phyloP scores from a whole-genome alignment of 2,888 invertebrate species.

The Acronicta psi region DNA sequence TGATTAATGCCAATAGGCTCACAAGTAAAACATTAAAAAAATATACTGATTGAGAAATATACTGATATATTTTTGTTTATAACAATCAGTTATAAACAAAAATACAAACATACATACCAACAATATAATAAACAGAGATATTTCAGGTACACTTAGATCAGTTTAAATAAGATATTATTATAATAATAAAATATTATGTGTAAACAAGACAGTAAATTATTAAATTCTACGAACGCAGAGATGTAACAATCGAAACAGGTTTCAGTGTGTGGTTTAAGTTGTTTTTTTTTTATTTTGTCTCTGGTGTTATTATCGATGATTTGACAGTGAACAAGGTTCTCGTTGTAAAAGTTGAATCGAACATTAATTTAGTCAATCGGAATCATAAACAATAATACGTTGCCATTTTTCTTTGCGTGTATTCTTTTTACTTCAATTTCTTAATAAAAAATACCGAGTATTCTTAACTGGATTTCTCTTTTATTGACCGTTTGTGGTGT shows the following conservation, averaged over 20 bases:
- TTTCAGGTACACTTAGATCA: too few species aligned
- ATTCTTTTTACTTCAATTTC: constrained; percentile 5
- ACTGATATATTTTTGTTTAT: too few species aligned
- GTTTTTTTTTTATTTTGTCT: constrained; percentile 18
- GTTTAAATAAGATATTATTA: constrained; percentile 7
- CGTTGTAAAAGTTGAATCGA: constrained; percentile 15
- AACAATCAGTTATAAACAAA: too few species aligned
- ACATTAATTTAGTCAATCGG: constrained; percentile 28
- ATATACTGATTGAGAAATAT: too few species aligned
- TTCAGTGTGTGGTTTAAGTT: constrained; percentile 1
- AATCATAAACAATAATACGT: constrained; percentile 10
- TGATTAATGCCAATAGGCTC: too few species aligned
- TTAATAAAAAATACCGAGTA: not conserved
- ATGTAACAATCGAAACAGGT: constrained; percentile 31
- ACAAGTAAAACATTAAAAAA: too few species aligned
- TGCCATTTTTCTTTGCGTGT: constrained; percentile 5
- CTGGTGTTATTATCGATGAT: constrained; percentile 15
- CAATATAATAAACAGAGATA: too few species aligned
- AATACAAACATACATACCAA: too few species aligned
- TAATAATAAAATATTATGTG: constrained; percentile 29
- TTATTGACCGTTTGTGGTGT: constrained; percentile 2
- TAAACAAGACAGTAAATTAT: constrained; percentile 29
- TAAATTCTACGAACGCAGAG: constrained; percentile 21
- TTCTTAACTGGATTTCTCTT: constrained; percentile 3
- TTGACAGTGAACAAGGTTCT: constrained; percentile 25